Evolutionary conservation across 2,888 invertebrate species (phyloP), one percentile per base, ranked within the genome.

Genomic region (Lobophora halterata): DNA sequence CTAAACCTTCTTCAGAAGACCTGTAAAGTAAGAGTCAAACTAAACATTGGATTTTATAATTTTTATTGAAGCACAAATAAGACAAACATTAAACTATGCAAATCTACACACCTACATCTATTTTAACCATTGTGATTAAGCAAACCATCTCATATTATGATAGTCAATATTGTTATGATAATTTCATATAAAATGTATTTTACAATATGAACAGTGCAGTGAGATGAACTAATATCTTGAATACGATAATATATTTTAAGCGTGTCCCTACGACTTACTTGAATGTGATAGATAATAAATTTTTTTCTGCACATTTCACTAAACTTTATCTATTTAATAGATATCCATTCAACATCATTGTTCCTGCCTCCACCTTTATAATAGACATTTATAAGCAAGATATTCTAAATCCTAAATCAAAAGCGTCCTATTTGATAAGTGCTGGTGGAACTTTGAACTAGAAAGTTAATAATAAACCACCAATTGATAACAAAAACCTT

Each of bases 21-120:
- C 55, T 55, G 53, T 40, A 49, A 40, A 24, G 13, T 34, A 36
- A 14, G 5, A 42, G 32, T 31, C 48, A 67, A 77, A 61, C 74
- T 63, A 49, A 48, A 52, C 54, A 46, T 27, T 58, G 55, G 55
- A 58, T 61, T 73, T 80, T 76, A 56, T 52, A 65, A 55, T 53
- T 67, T 83, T 83, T 83, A 82, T 83, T 85, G 50, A 85, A 85
- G 83, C 81, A 82, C 72, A 78, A 76, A 67, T 71, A 75, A 78
- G 81, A 82, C 82, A 85, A 77, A 79, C 70, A 76, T 74, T 58
- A 56, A 75, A 71, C 73, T 79, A 83, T 77, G 77, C 72, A 78
- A 61, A 75, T 70, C 71, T 79, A 77, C 70, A 71, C 55, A 64
- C 56, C 61, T 48, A 46, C 43, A 28, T 21, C 34, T 46, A 43